Base-by-base conservation (phyloP, 1,140 invertebrate genomes). In the Drosophila murphyi region DNA sequence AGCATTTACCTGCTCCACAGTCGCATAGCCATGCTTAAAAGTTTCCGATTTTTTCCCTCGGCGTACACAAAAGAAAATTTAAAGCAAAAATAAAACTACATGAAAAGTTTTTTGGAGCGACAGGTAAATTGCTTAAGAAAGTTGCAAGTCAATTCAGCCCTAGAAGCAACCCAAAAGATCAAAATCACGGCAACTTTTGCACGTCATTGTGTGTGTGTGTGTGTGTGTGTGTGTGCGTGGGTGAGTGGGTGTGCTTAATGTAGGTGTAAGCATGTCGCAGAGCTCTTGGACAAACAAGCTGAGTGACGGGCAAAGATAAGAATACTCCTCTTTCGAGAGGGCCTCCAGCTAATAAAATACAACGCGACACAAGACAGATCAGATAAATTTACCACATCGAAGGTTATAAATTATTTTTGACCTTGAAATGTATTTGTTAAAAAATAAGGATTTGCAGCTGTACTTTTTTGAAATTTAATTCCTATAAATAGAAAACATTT, bases 71-170 rank as follows among this genome's bases (percentile, higher is more conserved):
- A 31, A n/a, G 34, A 69, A 34, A 12, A 37, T 7, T 20, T 12
- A 54, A 52, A 45, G 20, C 35, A 8, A n/a, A 61, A 45, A 7
- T 35, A 57, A 43, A 55, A 63, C 20, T 54, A 28, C 48, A 47
- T 59, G 39, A 45, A 48, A 76, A 79, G 56, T 70, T 82, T 83
- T 55, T 32, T 47, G 6, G 32, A 35, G 31, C 67, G 60, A 76
- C 80, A 65, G 60, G 63, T 68, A 72, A 70, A 83, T 80, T 77
- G 73, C 81, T 83, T 83, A 73, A 70, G 60, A 61, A 83, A 77
- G 72, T 80, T 78, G 68, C 81, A 83, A 83, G 80, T 83, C 76
- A 80, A 83, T 83, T 80, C 69, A 69, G 62, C 74, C 69, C 76
- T 76, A 54, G 63, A 59, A 74, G 75, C 80, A 67, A 61, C 80